Conservation (phyloP, 2,888 invertebrate species). For the Diaphora mendica region DNA sequence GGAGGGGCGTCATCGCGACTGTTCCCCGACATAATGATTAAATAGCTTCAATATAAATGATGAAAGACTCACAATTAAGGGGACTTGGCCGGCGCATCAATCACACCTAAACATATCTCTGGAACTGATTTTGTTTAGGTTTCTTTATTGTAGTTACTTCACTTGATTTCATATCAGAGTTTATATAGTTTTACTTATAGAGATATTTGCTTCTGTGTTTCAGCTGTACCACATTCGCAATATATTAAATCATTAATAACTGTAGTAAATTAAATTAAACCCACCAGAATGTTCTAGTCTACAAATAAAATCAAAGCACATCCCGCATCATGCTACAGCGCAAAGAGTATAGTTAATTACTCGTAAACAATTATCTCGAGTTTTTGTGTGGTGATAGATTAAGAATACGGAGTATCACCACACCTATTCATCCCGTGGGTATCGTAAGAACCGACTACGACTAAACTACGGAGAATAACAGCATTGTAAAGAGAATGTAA, state of each 20-base stretch:
- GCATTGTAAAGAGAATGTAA: too few relatives aligned
- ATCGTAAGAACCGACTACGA: too few relatives aligned
- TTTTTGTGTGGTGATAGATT: too few relatives aligned
- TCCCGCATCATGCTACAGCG: too few relatives aligned
- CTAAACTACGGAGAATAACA: too few relatives aligned
- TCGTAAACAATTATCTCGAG: neutral
- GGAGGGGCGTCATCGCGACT: constrained; percentile 25
- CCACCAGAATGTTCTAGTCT: too few relatives aligned
- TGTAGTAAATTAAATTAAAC: too few relatives aligned
- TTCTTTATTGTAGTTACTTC: constrained; percentile 52
- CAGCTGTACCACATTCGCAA: too few relatives aligned
- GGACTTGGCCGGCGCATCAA: constrained; percentile 65
- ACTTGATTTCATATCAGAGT: constrained; percentile 20
- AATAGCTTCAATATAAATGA: constrained; percentile 77
- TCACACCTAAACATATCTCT: constrained; percentile 65
- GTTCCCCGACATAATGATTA: constrained; percentile 61
- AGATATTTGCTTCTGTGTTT: neutral
- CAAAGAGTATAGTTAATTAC: neutral
- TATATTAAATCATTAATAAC: too few relatives aligned
- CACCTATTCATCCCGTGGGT: too few relatives aligned
- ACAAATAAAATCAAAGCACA: too few relatives aligned
- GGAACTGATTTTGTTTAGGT: constrained; percentile 64
- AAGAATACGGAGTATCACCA: too few relatives aligned
- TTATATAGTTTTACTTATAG: neutral
- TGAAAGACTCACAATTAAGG: constrained; percentile 71